Evolutionary conservation across 1,140 invertebrate genomes (phyloP).

Genomic region (Trissolcus basalis): DNA sequence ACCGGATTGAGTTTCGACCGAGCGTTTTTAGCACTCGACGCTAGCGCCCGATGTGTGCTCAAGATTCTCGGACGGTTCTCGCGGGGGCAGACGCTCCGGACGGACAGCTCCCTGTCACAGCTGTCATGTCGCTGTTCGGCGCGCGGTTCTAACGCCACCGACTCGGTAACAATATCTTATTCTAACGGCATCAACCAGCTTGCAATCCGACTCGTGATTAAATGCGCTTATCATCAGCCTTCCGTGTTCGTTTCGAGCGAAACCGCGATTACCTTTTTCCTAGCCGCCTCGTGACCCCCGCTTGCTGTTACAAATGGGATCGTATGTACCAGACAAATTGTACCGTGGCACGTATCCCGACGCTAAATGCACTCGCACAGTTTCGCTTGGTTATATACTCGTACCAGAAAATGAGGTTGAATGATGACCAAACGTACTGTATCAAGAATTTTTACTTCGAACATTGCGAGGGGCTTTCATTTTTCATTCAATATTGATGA

Average conservation of each 20-base stretch:
- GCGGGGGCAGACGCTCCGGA: conserved; percentile 6
- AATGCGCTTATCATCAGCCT: conserved; percentile 48
- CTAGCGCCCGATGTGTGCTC: conserved; percentile 38
- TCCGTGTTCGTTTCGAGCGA: conserved; percentile 36
- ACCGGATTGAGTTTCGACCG: conserved; percentile 64
- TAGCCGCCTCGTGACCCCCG: conserved; percentile 32
- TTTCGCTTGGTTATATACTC: not conserved
- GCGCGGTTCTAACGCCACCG: conserved; percentile 62
- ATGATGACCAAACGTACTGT: conserved; percentile 1
- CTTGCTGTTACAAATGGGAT: conserved; percentile 31
- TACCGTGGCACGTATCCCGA: conserved; percentile 31
- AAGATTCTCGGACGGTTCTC: conserved; percentile 59
- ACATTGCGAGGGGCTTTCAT: no score
- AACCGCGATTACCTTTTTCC: conserved; percentile 38
- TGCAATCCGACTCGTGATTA: conserved; percentile 42
- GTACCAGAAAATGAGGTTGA: conserved; percentile 24
- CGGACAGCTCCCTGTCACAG: conserved; percentile 59
- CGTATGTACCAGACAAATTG: conserved; percentile 46
- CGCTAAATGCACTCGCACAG: conserved; percentile 19
- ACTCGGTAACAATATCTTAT: conserved; percentile 41
- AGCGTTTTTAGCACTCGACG: conserved; percentile 46
- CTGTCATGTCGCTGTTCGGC: conserved; percentile 62
- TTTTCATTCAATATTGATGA: no score
- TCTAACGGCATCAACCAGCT: not conserved
- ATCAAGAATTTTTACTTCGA: no score